Evolutionary conservation across 1,140 invertebrate species (phyloP), one percentile per base, ranked within the genome.

Genomic region (Druon quercuslanigerum): DNA sequence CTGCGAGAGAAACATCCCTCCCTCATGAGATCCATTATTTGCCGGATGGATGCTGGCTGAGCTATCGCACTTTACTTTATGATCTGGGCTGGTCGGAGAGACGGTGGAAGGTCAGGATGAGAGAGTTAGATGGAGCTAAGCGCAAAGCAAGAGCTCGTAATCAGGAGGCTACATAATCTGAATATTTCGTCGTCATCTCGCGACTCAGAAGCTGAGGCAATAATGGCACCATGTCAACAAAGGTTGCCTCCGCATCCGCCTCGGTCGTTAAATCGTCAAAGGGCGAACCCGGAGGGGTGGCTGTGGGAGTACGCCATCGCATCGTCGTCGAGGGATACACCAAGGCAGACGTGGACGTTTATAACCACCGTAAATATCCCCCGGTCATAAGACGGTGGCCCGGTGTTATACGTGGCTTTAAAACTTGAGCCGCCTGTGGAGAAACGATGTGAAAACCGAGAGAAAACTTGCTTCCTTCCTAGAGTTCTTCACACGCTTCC

Each of bases 261-360:
- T 77, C 70, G 83, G 77, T 89, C 89, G 86, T 90, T 89, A 88
- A 89, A 88, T 85, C 76, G 79, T 82, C 83, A 76, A 81, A 83
- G 79, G 82, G 77, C 76, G 79, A 72, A 33, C 12, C 40, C 51
- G 33, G 12, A n/a, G 56, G 76, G 74, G 54, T 72, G 72, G 40
- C 54, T 76, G 73, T 75, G 76, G 74, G 78, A 77, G 82, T 78
- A 76, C 79, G 80, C 71, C 60, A 75, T 33, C 52, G 54, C 71
- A 75, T 46, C 56, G 60, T 72, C 66, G 73, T 77, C 50, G 54
- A 50, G 25, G 72, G 60, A 72, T 60, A 71, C 72, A 73, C 74
- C 52, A 40, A 74, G 73, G 20, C 75, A 54, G 72, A 76, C 76
- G 72, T 73, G 74, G 83, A 86, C 86, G 76, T 87, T 88, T 88